Conservation (phyloP, 2,888 invertebrate species). For the Ametastegia equiseti region DNA sequence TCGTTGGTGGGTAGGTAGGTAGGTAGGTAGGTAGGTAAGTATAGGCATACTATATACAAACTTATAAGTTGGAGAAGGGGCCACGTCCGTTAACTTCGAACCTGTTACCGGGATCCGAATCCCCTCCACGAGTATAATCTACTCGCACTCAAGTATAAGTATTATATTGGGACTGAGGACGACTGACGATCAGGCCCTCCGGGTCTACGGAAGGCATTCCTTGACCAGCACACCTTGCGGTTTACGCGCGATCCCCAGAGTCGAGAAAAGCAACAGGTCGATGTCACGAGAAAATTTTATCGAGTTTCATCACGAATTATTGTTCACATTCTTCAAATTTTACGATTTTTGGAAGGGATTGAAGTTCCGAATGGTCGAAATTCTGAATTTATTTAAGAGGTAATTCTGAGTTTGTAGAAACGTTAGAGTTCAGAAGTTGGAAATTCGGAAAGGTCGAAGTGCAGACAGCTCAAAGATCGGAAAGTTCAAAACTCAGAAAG, state of each 20-base stretch:
- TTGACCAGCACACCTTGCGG: slow-evolving; percentile 23
- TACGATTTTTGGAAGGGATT: too few relatives aligned
- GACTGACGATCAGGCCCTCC: slow-evolving; percentile 18
- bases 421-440: too few relatives aligned
- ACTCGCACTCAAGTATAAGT: slow-evolving; percentile 6
- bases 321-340: too few relatives aligned
- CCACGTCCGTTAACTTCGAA: slow-evolving; percentile 57
- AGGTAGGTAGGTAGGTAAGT: too few relatives aligned
- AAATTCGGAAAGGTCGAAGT: too few relatives aligned
- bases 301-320: too few relatives aligned
- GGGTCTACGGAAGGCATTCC: background rate
- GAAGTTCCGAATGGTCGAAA: too few relatives aligned
- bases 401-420: too few relatives aligned
- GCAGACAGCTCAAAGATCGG: too few relatives aligned
- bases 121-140: background rate
- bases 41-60: slow-evolving; percentile 11
- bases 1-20: too few relatives aligned
- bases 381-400: too few relatives aligned
- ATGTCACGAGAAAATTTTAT: background rate
- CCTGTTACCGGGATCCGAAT: slow-evolving; percentile 52
- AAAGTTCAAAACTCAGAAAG: too few relatives aligned
- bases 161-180: slow-evolving; percentile 25
- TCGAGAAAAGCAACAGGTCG: background rate
- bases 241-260: background rate
- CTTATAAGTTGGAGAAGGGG: slow-evolving; percentile 49